These are phyloP conservation scores for Ecdyonurus torrentis DNA, from an alignment of 2,888 invertebrate genomes.

Conservation along the genomic window DNA sequence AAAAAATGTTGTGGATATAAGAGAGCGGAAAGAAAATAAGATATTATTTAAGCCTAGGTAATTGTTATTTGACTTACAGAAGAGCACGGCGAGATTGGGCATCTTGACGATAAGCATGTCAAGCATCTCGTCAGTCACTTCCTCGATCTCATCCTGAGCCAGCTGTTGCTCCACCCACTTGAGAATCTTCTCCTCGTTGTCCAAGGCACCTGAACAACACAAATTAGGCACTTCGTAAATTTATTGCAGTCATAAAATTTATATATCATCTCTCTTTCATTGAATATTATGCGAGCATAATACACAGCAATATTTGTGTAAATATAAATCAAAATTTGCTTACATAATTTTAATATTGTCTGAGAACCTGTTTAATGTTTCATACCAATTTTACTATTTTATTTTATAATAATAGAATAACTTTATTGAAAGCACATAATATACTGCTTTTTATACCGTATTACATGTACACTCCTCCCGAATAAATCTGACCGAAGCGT, in stretches of 20 bases:
- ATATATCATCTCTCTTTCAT: too few species aligned
- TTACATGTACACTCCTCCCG: too few species aligned
- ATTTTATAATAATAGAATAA: too few species aligned
- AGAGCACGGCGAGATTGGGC: conserved; percentile 76
- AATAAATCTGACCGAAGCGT: too few species aligned
- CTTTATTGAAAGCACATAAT: too few species aligned
- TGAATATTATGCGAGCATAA: too few species aligned
- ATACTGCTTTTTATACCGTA: too few species aligned
- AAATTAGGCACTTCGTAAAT: background rate
- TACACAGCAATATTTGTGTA: background rate
- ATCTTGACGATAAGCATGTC: conserved; percentile 76
- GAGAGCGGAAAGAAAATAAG: background rate
- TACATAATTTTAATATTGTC: too few species aligned
- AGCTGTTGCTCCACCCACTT: conserved; percentile 73
- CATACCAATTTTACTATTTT: too few species aligned
- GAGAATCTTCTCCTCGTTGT: conserved; percentile 76
- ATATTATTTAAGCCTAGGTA: background rate
- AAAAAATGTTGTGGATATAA: background rate
- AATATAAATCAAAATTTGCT: too few species aligned
- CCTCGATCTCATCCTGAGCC: conserved; percentile 81
- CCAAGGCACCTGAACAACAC: conserved; percentile 40
- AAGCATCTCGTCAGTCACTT: conserved; percentile 86
- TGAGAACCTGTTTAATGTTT: too few species aligned
- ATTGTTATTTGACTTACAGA: conserved; percentile 48
- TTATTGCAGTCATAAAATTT: background rate